Base-by-base conservation (phyloP, 2,113 vertebrate species). In the Xiphias gladius region DNA sequence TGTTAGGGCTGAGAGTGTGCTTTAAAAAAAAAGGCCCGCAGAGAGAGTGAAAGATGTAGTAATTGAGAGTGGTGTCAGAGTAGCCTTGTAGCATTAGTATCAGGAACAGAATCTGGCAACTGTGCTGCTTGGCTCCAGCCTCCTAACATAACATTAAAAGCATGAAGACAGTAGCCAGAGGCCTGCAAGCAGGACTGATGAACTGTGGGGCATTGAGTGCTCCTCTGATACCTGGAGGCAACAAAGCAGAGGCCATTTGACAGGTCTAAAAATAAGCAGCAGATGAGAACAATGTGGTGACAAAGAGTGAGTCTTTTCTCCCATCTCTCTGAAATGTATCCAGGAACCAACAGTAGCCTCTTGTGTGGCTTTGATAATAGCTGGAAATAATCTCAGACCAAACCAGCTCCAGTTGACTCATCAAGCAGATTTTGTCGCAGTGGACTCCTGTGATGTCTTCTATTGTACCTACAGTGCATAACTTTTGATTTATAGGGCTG, bases 91-190 rank as follows among this genome's bases (percentile, higher is more conserved):
- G 82, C 86, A 86, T 89, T 82, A 70, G 67, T 32, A 75, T 71
- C 78, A 54, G 67, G 64, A 84, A 85, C 66, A 57, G 22, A 77
- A 81, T 69, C 70, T 81, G 87, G 87, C 80, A 83, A 83, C 76
- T 28, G 83, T 54, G 72, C 85, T 52, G 58, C 79, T 85, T 78
- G 46, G 50, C 85, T 80, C 24, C 65, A 57, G 79, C 58, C 59
- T 85, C 83, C 86, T 90, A 87, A 88, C 72, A 69, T 87, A 87
- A 91, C 62, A 79, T 48, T 24, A 76, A 76, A 80, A 80, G 43
- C 83, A 85, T 32, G 69, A 76, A 64, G 72, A 71, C 73, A 54
- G 83, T 43, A 75, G 85, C 83, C 88, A 50, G 82, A 82, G 83
- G 78, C 82, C 28, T 52, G 35, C 28, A 14, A 90, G 82, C 55